phyloP scores from a whole-genome alignment of 2,797 vertebrate species.

The Chelmon rostratus region DNA sequence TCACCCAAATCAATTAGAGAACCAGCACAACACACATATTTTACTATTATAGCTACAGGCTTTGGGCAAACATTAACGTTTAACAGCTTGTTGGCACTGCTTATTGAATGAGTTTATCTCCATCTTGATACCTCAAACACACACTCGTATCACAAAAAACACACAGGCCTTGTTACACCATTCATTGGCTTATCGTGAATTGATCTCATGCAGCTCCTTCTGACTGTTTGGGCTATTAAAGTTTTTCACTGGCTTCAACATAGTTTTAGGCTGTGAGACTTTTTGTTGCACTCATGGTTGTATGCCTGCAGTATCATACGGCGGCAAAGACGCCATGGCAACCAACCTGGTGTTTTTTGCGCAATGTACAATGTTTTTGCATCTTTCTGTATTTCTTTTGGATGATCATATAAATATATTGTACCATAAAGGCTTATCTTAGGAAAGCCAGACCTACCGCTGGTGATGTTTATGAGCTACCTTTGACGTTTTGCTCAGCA shows the following conservation, averaged over 20 bases:
- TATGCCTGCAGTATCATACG: not conserved
- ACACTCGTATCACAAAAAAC: not conserved
- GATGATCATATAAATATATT: not conserved
- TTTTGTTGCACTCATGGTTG: not conserved
- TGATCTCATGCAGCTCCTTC: not conserved
- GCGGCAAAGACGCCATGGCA: not conserved
- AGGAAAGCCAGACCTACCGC: not conserved
- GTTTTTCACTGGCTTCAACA: not conserved
- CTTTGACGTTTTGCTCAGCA: not conserved
- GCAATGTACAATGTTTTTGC: too few species aligned
- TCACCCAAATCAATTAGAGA: not conserved
- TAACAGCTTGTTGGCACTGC: slow-evolving; percentile 17
- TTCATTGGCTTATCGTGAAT: slow-evolving; percentile 14
- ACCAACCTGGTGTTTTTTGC: not conserved
- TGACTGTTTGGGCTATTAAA: not conserved
- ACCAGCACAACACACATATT: not conserved
- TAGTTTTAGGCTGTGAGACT: not conserved
- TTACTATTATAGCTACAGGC: slow-evolving; percentile 15
- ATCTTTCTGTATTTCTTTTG: not conserved
- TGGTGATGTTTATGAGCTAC: not conserved
- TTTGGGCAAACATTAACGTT: slow-evolving; percentile 20
- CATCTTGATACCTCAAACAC: not conserved
- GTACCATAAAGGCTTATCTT: not conserved
- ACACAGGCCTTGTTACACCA: not conserved
- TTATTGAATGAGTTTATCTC: slow-evolving; percentile 10